phyloP scores from a whole-genome alignment of 2,888 invertebrate genomes.

The Pristionchus mayeri region DNA sequence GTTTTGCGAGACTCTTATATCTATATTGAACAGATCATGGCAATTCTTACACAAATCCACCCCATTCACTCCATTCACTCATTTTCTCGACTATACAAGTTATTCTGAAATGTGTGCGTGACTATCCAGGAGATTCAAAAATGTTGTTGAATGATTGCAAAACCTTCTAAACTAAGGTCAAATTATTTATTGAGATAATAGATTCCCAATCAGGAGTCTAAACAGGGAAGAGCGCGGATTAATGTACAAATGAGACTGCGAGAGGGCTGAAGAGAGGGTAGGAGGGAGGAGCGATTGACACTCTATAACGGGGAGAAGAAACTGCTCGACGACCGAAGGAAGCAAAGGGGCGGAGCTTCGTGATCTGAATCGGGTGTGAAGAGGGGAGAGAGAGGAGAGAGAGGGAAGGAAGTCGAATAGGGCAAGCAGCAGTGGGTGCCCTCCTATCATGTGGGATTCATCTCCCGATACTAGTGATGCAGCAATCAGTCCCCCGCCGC shows the following conservation, averaged over 20 bases:
- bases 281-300: not conserved
- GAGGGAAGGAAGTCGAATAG: not conserved
- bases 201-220: not conserved
- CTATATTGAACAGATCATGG: too few relatives aligned
- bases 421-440: not conserved
- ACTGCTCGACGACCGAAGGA: not conserved
- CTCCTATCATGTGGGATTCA: not conserved
- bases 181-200: not conserved
- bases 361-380: conserved; percentile 19
- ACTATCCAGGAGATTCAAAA: not conserved
- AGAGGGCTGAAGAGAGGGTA: not conserved
- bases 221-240: not conserved
- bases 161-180: not conserved
- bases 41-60: too few relatives aligned
- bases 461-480: too few relatives aligned
- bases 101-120: not conserved
- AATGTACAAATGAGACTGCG: not conserved
- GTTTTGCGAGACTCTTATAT: too few relatives aligned
- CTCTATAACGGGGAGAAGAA: not conserved
- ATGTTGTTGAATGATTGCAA: not conserved
- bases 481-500: too few relatives aligned
- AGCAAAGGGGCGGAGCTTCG: not conserved
- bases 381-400: not conserved
- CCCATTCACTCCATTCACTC: too few relatives aligned
- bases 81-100: too few relatives aligned